Evolutionary conservation across 2,113 vertebrate species (phyloP).

Genomic region (Pelusios castaneus): DNA sequence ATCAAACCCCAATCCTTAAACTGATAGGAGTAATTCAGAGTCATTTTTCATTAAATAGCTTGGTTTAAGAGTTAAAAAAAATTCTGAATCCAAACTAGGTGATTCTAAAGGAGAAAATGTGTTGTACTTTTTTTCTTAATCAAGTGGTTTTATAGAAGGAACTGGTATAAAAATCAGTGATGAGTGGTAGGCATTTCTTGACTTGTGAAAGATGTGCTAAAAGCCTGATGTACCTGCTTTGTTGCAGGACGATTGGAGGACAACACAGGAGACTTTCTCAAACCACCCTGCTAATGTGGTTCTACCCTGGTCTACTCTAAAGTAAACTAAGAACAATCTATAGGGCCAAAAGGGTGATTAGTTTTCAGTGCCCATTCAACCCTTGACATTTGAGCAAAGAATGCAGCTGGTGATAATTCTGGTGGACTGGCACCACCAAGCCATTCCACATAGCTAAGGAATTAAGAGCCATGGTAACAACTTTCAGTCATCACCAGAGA

Average conservation of each 20-base stretch:
- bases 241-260: no score
- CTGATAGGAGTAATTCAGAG: not conserved
- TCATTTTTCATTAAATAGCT: not conserved
- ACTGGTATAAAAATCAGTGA: accelerated
- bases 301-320: accelerated
- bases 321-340: no score
- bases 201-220: accelerated
- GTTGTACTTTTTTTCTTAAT: not conserved
- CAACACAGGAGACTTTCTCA: not conserved
- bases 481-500: not conserved
- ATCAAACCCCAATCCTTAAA: not conserved
- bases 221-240: no score
- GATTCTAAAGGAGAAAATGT: not conserved
- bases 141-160: accelerated
- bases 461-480: not conserved
- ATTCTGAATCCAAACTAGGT: not conserved
- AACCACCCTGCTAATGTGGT: accelerated
- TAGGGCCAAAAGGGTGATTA: accelerated
- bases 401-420: not conserved
- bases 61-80: not conserved
- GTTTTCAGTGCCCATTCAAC: accelerated
- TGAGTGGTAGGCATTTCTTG: not conserved
- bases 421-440: accelerated
- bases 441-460: not conserved
- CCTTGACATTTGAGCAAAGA: not conserved